Conservation (phyloP, 1,140 invertebrate species). For the Diachasmimorpha longicaudata region DNA sequence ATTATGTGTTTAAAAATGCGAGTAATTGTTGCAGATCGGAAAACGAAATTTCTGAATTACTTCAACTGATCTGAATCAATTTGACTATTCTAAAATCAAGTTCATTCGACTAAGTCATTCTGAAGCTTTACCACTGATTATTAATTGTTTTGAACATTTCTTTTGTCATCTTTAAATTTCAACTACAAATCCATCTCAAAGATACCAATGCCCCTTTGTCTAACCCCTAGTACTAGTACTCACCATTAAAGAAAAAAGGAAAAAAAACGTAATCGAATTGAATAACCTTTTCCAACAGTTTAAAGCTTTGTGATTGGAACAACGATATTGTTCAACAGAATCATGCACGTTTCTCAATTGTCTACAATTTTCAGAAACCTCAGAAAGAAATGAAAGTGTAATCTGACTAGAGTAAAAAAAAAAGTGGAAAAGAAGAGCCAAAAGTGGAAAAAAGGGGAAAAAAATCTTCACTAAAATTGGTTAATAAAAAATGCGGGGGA, state of each 20-base stretch:
- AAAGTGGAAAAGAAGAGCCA: background rate
- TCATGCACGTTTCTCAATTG: background rate
- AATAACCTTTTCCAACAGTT: background rate
- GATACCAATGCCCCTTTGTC: background rate
- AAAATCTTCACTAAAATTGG: background rate
- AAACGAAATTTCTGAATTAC: no score
- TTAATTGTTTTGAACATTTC: background rate
- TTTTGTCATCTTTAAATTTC: background rate
- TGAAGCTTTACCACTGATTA: background rate
- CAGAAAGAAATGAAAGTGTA: background rate
- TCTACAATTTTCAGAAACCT: background rate
- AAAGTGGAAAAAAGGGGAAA: background rate
- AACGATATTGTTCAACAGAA: background rate
- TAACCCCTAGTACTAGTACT: background rate
- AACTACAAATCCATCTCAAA: background rate
- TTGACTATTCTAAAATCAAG: no score
- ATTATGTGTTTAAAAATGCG: no score
- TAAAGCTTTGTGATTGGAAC: background rate
- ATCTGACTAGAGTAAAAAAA: constrained; percentile 9
- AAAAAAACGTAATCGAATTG: background rate
- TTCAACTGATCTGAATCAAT: no score
- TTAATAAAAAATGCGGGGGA: background rate
- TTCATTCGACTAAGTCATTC: background rate
- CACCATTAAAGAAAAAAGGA: background rate
- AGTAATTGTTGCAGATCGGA: no score